These are phyloP conservation scores for Nymphalis polychloros DNA, from an alignment of 2,888 invertebrate genomes.

Conservation along the genomic window DNA sequence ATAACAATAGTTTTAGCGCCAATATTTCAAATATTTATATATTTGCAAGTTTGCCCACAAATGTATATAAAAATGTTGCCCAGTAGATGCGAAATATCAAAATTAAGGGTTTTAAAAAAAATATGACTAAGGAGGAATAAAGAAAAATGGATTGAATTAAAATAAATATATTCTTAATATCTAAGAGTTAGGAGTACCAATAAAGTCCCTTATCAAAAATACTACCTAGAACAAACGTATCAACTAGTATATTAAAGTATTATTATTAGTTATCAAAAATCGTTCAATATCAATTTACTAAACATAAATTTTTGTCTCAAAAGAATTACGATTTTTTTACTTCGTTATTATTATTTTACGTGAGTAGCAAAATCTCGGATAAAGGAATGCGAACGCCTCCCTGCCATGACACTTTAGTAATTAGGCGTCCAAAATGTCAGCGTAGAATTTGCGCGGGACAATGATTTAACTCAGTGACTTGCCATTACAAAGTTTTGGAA, in stretches of 20 bases:
- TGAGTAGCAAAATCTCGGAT: slow-evolving; percentile 36
- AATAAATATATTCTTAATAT: too few relatives aligned
- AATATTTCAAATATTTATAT: background rate
- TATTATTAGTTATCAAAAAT: too few relatives aligned
- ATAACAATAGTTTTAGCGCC: background rate
- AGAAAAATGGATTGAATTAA: too few relatives aligned
- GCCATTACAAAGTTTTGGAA: slow-evolving; percentile 35
- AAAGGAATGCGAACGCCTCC: slow-evolving; percentile 40
- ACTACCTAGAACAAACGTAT: too few relatives aligned
- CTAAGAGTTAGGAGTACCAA: too few relatives aligned
- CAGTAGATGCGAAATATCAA: too few relatives aligned
- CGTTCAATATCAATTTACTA: too few relatives aligned
- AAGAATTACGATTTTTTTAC: background rate
- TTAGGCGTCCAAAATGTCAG: slow-evolving; percentile 44
- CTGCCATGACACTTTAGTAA: slow-evolving; percentile 46
- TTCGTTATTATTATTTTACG: slow-evolving; percentile 4
- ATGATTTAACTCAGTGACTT: slow-evolving; percentile 36
- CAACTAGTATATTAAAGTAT: too few relatives aligned
- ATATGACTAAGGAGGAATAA: too few relatives aligned
- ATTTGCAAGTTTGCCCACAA: background rate
- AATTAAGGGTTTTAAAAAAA: too few relatives aligned
- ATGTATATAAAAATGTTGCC: too few relatives aligned
- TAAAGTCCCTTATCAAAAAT: too few relatives aligned
- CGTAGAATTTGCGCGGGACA: slow-evolving; percentile 37
- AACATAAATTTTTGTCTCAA: background rate